Evolutionary conservation across 2,797 vertebrate species (phyloP), one percentile per base, ranked within the genome.

Genomic region (Prionace glauca): DNA sequence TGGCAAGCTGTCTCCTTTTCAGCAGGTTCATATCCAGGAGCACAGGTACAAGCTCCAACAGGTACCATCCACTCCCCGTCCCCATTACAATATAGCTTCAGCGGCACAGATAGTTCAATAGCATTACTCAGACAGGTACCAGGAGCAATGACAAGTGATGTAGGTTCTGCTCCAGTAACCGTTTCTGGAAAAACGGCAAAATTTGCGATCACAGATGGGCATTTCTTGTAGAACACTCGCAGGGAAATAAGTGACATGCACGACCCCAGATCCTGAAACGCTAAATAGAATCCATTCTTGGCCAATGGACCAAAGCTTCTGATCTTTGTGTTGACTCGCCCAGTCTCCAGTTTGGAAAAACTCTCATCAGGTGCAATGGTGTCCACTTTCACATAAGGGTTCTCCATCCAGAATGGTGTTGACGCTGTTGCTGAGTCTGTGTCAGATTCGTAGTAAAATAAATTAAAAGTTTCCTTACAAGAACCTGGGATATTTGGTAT

Each of bases 51-150:
- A 0, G 99, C 98, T 56, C 99, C 99, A 26, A 99, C 98, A 0
- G 99, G 99, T 96, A 99, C 99, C 99, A 99, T 99, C 99, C 99
- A 99, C 96, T 99, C 99, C 0, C 99, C 99, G 0, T 99, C 99
- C 0, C 99, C 99, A 0, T 99, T 99, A 97, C 99, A 99, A 97
- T 99, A 99, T 65, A 99, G 98, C 96, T 99, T 99, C 50, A 99
- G 97, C 0, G 99, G 99, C 95, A 99, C 99, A 0, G 99, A 99
- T 95, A 99, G 98, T 97, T 99, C 99, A 96, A 99, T 96, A 0
- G 99, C 99, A 0, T 99, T 99, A 67, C 98, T 97, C 95, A 99
- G 98, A 86, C 99, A 99, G 65, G 98, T 99, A 96, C 99, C 99
- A 0, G 99, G 99, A 0, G 99, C 99, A 1, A 99, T 99, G 96